Percentiles rank a stretch among this genome's conserved stretches.
These are phyloP conservation scores for Chrysochloris asiatica DNA, from an alignment of 2,113 vertebrate species.

Conservation along the genomic window DNA sequence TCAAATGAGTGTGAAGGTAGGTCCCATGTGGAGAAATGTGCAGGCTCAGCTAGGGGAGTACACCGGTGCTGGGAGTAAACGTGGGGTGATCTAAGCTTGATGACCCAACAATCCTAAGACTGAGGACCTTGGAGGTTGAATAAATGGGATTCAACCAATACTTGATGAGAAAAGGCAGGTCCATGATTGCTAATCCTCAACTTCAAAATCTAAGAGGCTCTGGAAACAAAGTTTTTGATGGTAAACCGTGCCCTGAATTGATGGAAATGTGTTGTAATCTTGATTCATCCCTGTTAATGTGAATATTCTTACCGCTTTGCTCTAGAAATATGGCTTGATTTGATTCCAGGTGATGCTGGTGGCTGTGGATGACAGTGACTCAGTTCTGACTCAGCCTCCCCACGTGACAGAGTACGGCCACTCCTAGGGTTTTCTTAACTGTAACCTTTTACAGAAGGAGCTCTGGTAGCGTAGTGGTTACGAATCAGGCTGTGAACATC, in stretches of 20 bases:
- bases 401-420: background rate
- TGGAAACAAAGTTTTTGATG: background rate
- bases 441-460: background rate
- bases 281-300: background rate
- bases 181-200: background rate
- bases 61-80: fast-evolving
- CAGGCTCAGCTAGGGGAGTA: fast-evolving
- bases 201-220: background rate
- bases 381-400: background rate
- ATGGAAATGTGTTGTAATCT: background rate
- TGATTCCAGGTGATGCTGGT: background rate
- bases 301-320: background rate
- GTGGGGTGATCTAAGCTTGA: background rate
- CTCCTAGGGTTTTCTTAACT: background rate
- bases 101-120: background rate
- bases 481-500: no score
- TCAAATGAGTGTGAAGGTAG: slow-evolving; percentile 52
- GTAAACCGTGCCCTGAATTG: background rate
- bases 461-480: no score
- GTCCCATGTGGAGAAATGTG: background rate
- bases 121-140: background rate
- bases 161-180: background rate
- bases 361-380: background rate
- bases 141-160: background rate
- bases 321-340: background rate